Percentiles rank a stretch among this genome's conserved stretches.
Conservation (phyloP, 1,140 invertebrate genomes). For the Eumaeus atala region DNA sequence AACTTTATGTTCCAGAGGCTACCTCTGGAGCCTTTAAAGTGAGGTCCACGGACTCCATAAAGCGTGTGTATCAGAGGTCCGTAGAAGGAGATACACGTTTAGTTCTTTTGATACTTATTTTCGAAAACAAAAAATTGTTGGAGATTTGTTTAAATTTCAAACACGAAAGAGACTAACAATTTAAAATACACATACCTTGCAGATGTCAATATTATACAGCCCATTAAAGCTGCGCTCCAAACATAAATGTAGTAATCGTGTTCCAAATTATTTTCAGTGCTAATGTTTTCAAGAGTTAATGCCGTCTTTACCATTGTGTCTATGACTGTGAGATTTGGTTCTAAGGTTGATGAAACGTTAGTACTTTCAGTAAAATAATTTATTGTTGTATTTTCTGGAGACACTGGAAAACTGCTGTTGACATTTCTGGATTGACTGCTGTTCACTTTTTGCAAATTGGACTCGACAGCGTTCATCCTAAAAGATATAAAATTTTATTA, state of each 20-base stretch:
- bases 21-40: too few relatives aligned
- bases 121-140: too few relatives aligned
- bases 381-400: background rate
- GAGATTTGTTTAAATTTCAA: too few relatives aligned
- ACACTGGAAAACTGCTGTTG: background rate
- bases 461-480: constrained; percentile 60
- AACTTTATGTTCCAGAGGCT: too few relatives aligned
- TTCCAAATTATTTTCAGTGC: constrained; percentile 29
- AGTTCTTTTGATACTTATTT: too few relatives aligned
- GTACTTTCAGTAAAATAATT: background rate
- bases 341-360: background rate
- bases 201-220: constrained; percentile 75
- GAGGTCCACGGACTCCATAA: too few relatives aligned
- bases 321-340: constrained; percentile 37
- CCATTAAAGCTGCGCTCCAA: constrained; percentile 73
- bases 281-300: constrained; percentile 34
- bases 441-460: constrained; percentile 8
- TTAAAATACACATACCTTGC: constrained; percentile 42
- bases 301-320: constrained; percentile 45
- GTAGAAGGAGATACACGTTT: too few relatives aligned
- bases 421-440: background rate
- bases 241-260: constrained; percentile 75
- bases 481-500: constrained; percentile 29
- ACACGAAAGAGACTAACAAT: too few relatives aligned
- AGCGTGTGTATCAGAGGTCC: too few relatives aligned